Percentiles rank a stretch among this genome's conserved stretches.
phyloP scores from a whole-genome alignment of 2,888 invertebrate genomes.

The Alitta virens region DNA sequence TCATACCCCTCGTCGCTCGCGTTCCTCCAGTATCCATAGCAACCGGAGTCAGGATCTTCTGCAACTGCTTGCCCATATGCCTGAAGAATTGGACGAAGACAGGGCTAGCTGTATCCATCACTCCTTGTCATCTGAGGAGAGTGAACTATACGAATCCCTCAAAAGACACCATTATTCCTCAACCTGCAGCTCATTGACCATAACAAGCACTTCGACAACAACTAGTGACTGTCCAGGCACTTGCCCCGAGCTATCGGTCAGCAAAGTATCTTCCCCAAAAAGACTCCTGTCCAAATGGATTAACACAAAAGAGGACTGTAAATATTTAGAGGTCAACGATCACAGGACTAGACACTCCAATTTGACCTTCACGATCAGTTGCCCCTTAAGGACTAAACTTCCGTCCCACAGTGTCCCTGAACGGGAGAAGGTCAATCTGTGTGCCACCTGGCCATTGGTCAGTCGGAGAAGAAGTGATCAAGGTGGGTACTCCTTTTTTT shows the following conservation, averaged over 20 bases:
- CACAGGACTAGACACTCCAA: constrained; percentile 4
- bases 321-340: not conserved
- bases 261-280: not conserved
- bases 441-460: constrained; percentile 22
- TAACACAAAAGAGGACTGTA: not conserved
- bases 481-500: not conserved
- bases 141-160: constrained; percentile 5
- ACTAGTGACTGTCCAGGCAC: constrained; percentile 13
- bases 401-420: not conserved
- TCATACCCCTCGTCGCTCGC: not conserved
- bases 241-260: not conserved
- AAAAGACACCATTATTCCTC: constrained; percentile 8
- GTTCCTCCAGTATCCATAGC: constrained; percentile 7
- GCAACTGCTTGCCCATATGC: constrained; percentile 8
- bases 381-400: constrained; percentile 10
- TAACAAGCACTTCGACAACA: constrained; percentile 21
- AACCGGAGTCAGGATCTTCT: not conserved
- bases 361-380: constrained; percentile 15
- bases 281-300: not conserved
- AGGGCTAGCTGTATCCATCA: not conserved
- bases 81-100: constrained; percentile 1
- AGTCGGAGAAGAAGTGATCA: constrained; percentile 7
- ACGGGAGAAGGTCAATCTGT: constrained; percentile 8
- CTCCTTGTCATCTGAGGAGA: constrained; percentile 10
- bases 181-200: constrained; percentile 21